Conservation (phyloP, 2,797 vertebrate genomes). For the Pelobates cultripes region DNA sequence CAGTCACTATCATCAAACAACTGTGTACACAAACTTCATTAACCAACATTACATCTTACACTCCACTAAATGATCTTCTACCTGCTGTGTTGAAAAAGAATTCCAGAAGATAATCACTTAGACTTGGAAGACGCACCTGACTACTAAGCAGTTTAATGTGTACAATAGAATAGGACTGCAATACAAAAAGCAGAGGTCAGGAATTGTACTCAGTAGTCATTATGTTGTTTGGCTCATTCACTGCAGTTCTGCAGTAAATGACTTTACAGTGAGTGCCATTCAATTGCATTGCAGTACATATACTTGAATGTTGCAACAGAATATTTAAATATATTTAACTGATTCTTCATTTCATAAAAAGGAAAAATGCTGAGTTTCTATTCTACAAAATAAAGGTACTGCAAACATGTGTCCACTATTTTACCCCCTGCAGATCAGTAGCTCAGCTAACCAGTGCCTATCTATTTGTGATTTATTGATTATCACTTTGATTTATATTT, state of each 20-base stretch:
- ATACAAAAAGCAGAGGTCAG: neutral
- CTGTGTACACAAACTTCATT: neutral
- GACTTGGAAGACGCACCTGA: neutral
- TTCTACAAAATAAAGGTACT: neutral
- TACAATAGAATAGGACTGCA: neutral
- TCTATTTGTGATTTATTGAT: too few species aligned
- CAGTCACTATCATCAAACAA: neutral
- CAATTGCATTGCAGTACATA: neutral
- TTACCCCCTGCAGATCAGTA: neutral
- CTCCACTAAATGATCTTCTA: neutral
- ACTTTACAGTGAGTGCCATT: neutral
- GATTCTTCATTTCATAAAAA: neutral
- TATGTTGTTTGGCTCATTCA: neutral
- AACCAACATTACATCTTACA: neutral
- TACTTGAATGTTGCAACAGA: too few species aligned
- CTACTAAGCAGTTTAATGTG: neutral
- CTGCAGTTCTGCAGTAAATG: conserved; percentile 1
- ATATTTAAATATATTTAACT: too few species aligned
- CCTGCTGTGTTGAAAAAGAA: conserved; percentile 7
- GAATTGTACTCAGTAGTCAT: neutral
- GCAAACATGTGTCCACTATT: neutral
- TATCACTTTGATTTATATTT: neutral
- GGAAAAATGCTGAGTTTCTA: neutral
- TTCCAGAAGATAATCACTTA: neutral
- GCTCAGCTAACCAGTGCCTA: too few species aligned